Evolutionary conservation across 1,140 invertebrate genomes (phyloP).

Genomic region (Heliconius hermathena): DNA sequence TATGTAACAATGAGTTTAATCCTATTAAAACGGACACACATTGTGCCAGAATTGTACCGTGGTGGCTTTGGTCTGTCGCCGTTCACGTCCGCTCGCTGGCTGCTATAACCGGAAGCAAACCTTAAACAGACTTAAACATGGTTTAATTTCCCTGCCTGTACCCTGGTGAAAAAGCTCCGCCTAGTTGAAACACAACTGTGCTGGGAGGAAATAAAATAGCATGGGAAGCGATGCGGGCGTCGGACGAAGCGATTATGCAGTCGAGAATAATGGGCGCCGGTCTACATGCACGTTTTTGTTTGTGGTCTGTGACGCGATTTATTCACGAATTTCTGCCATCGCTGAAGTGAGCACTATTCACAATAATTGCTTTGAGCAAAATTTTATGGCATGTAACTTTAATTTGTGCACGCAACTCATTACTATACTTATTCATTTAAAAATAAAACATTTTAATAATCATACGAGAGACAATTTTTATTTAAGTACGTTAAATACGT

Average conservation of each 20-base stretch:
- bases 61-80: conserved; percentile 79
- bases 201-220: conserved; percentile 80
- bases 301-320: conserved; percentile 82
- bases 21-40: conserved; percentile 80
- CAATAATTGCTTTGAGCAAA: conserved; percentile 80
- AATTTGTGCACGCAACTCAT: conserved; percentile 43
- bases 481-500: too few relatives aligned
- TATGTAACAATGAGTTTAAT: conserved; percentile 80
- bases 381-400: conserved; percentile 71
- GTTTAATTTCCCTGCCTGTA: conserved; percentile 76
- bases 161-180: conserved; percentile 68
- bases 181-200: conserved; percentile 79
- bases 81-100: conserved; percentile 65
- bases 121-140: conserved; percentile 81
- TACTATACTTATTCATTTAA: conserved; percentile 6
- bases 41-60: conserved; percentile 77
- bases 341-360: conserved; percentile 80
- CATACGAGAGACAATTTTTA: too few relatives aligned
- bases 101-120: conserved; percentile 74
- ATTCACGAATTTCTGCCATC: conserved; percentile 80
- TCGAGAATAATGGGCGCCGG: conserved; percentile 80
- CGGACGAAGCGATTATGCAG: conserved; percentile 81
- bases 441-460: too few relatives aligned
- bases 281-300: conserved; percentile 82
- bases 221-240: conserved; percentile 80